These are phyloP conservation scores for Pollenia amentaria DNA, from an alignment of 2,888 invertebrate species.

Conservation along the genomic window DNA sequence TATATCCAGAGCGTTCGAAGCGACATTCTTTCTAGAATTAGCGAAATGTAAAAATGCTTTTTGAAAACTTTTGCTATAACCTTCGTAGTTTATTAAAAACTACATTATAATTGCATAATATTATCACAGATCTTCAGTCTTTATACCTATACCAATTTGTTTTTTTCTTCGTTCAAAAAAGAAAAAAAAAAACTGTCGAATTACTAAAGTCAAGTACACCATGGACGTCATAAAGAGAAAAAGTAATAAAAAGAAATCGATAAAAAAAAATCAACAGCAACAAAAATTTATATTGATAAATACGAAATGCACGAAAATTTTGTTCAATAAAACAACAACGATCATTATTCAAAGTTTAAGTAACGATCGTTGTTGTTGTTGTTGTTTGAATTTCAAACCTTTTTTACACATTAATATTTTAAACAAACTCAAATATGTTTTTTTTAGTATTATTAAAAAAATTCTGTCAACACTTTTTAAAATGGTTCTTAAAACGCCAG, in stretches of 20 bases:
- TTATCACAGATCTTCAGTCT: conserved; percentile 21
- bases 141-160: conserved; percentile 12
- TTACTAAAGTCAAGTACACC: conserved; percentile 36
- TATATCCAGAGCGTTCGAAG: too few species aligned
- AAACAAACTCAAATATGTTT: not conserved
- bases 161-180: not conserved
- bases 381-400: conserved; percentile 38
- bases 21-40: not conserved
- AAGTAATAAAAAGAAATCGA: conserved; percentile 13
- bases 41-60: not conserved
- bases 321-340: not conserved
- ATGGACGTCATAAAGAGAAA: conserved; percentile 8
- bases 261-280: conserved; percentile 27
- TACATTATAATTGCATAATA: conserved; percentile 14
- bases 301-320: conserved; percentile 58
- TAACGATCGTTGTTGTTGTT: too few species aligned
- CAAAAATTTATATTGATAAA: conserved; percentile 12
- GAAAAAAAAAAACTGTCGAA: conserved; percentile 7
- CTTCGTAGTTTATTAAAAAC: not conserved
- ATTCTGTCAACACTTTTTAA: conserved; percentile 25
- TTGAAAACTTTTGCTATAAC: not conserved
- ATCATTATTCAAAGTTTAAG: not conserved
- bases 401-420: conserved; percentile 9
- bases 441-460: conserved; percentile 22
- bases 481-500: conserved; percentile 30